Base-by-base conservation (phyloP, 2,113 vertebrate genomes). In the Dascyllus trimaculatus region DNA sequence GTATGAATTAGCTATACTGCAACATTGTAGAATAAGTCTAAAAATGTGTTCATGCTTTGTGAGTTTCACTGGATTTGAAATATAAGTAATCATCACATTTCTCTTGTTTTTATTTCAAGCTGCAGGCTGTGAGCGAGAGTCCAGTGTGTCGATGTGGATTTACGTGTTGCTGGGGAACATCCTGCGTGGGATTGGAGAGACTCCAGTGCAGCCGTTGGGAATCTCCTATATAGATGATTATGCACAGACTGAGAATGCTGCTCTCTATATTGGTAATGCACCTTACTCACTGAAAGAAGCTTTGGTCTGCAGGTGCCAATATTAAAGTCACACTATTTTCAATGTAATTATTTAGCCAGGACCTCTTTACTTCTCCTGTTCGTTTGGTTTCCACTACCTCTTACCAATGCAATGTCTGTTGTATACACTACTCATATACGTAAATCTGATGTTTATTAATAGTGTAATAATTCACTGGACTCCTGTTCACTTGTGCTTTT, bases 171-270 rank as follows among this genome's bases (percentile, higher is more conserved):
- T 95, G 86, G 97, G 97, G 86, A 98, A 98, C 61, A 75, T 97
- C 7, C 93, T 98, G n/a, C 89, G 96, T 82, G 97, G 97, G 48
- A 94, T 98, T 29, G 97, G 97, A 43, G 97, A 98, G 88, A 96
- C 97, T 22, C 96, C 96, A 2, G 93, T 98, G 0, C 93, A 95
- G 81, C 96, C 97, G 40, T 80, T 98, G 66, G 96, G 96, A 63
- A 94, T 98, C 73, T 97, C 96, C 0, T 98, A 97, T 62, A 89
- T 98, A 65, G 97, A 98, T 59, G 97, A 98, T 85, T 97, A 96
- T 84, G 94, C 97, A 74, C 93, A 93, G 75, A 74, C 92, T 7
- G 96, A 97, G 85, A 97, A 97, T 80, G 96, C 97, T 38, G 97
- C 97, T 54, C 94, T 98, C 69, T 98, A 97, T 79, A 94, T 96